Evolutionary conservation across 2,888 invertebrate species (phyloP), one percentile per base, ranked within the genome.

Genomic region (Cenopis cana): DNA sequence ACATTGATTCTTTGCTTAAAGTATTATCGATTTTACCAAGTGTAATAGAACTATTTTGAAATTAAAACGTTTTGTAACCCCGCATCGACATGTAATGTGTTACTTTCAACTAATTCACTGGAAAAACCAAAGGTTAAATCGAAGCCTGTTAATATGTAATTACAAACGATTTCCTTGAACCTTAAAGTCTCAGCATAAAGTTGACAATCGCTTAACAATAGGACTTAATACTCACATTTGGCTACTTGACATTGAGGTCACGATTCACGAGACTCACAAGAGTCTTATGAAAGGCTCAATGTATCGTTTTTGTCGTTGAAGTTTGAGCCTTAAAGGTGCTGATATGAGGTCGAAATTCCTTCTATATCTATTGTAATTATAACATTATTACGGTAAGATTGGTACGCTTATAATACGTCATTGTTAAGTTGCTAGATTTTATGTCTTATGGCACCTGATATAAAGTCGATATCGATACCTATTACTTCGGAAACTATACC

Each of bases 81-180:
- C 33, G 33, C 33, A 33, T 33, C 12, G 11, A 12, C 18, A 10
- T 18, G 18, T 50, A 50, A 3, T 18, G 17, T 2, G 18, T 50
- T 50, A 50, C 17, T 50, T 17, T 18, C n/a, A 12, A 29, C 29
- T 29, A 55, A 55, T 55, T 55, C n/a, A n/a, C 29, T 29, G 55
- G 24, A 1, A 29, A 54, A 55, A 24, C 29, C 55, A 55, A 29
- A 55, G 29, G 55, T 55, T 29, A 55, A 55, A 55, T 24, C 29
- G 55, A 55, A 55, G n/a, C 55, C 55, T 55, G 6, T 55, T 0
- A 55, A 55, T 54, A 54, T 54, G 24, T 54, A 14, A 54, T 54
- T 29, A 14, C 29, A 55, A n/a, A 9, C 8, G 14, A 4, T 24
- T 29, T 29, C 29, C 9, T 29, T 29, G 29, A 8, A 55, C 29